phyloP scores from a whole-genome alignment of 2,113 vertebrate species.

The Tyrannus savana region DNA sequence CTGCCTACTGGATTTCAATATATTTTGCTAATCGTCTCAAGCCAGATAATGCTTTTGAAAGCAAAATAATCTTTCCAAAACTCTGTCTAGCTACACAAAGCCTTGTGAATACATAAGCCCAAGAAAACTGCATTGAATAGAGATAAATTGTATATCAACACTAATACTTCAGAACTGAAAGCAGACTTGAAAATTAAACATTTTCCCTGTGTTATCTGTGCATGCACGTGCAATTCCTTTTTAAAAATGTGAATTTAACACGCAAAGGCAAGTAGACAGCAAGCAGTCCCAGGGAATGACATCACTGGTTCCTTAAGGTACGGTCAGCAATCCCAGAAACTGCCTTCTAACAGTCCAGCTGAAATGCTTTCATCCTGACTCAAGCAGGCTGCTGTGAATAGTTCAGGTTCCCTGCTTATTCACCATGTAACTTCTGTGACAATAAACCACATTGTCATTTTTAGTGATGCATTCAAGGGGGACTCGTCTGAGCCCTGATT shows the following conservation, averaged over 20 bases:
- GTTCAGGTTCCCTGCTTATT: background rate
- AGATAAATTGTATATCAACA: background rate
- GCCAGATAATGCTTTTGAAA: background rate
- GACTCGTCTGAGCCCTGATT: background rate
- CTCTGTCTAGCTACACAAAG: background rate
- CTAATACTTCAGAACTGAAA: background rate
- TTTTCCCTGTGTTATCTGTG: background rate
- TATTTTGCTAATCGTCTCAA: background rate
- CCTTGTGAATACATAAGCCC: background rate
- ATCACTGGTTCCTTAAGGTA: background rate
- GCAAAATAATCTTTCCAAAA: background rate
- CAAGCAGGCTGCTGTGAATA: background rate
- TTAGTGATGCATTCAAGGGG: background rate
- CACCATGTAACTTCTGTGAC: background rate
- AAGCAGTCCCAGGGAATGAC: background rate
- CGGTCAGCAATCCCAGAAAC: background rate
- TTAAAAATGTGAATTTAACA: background rate
- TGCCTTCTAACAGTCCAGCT: background rate
- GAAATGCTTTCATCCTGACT: background rate
- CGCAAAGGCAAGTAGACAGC: background rate
- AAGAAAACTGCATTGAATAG: background rate
- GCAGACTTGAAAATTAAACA: background rate
- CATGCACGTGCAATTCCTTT: background rate
- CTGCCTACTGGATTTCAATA: background rate
- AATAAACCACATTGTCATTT: background rate